phyloP scores from a whole-genome alignment of 2,113 vertebrate genomes.

The Alaudala cheleensis region DNA sequence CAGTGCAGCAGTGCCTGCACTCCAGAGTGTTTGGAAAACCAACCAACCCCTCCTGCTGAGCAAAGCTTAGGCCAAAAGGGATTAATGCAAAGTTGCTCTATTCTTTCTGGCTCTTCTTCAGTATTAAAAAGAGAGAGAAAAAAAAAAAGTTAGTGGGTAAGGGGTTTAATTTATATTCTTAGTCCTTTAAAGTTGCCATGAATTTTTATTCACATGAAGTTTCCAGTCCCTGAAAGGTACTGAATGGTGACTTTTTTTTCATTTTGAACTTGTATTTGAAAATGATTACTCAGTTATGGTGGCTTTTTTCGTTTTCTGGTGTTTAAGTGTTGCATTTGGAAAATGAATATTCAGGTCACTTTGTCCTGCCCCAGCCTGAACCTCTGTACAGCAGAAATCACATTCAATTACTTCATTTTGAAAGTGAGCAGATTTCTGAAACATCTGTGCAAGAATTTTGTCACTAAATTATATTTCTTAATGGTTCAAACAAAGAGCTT shows the following conservation, averaged over 20 bases:
- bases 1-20: neutral
- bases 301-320: neutral
- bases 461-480: neutral
- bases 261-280: neutral
- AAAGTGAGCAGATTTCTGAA: neutral
- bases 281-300: neutral
- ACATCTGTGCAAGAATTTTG: neutral
- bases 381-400: neutral
- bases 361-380: neutral
- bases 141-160: neutral
- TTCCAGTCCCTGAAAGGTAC: neutral
- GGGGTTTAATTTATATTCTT: neutral
- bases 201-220: neutral
- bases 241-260: neutral
- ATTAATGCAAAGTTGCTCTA: neutral
- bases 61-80: neutral
- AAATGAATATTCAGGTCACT: neutral
- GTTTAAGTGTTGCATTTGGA: neutral
- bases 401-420: slow-evolving; percentile 6
- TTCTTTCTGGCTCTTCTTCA: neutral
- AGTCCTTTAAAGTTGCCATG: neutral
- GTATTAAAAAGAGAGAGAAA: neutral
- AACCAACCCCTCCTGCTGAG: neutral
- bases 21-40: fast-evolving
- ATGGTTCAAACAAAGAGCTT: neutral